Conservation (phyloP, 1,140 invertebrate genomes). For the Holcopasites calliopsidis region DNA sequence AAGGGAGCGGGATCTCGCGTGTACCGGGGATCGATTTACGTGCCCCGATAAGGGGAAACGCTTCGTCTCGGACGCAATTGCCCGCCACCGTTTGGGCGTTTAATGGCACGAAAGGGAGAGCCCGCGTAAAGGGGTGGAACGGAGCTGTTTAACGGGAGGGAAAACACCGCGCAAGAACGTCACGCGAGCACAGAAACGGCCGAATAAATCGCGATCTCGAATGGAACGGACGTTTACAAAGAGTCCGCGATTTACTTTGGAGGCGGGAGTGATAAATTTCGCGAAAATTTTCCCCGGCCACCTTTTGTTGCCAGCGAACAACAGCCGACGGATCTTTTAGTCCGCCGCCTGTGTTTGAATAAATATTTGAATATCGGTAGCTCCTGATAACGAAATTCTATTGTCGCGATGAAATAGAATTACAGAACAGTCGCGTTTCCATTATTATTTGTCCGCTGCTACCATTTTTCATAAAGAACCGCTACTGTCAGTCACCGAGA, state of each 20-base stretch:
- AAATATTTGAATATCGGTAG: too few relatives aligned
- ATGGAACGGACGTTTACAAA: slow-evolving; percentile 4
- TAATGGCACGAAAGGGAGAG: neutral
- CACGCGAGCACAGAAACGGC: neutral
- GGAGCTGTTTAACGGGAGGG: neutral
- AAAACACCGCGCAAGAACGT: neutral
- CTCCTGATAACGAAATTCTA: neutral
- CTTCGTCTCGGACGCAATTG: neutral
- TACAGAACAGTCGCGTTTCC: neutral
- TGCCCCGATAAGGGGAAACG: slow-evolving; percentile 15
- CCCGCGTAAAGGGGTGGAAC: neutral
- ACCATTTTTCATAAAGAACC: neutral
- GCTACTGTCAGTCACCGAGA: neutral
- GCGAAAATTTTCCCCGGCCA: neutral
- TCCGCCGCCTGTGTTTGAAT: too few relatives aligned
- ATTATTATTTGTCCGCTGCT: neutral
- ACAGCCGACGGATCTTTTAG: too few relatives aligned
- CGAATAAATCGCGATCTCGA: slow-evolving; percentile 5
- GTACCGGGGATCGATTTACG: neutral
- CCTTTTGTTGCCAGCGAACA: too few relatives aligned
- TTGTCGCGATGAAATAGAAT: slow-evolving; percentile 8
- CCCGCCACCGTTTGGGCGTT: neutral
- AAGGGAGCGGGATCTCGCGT: neutral
- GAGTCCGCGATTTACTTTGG: neutral
- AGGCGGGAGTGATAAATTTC: slow-evolving; percentile 1